phyloP scores from a whole-genome alignment of 1,140 invertebrate genomes.

The Drosophila ananassae region DNA sequence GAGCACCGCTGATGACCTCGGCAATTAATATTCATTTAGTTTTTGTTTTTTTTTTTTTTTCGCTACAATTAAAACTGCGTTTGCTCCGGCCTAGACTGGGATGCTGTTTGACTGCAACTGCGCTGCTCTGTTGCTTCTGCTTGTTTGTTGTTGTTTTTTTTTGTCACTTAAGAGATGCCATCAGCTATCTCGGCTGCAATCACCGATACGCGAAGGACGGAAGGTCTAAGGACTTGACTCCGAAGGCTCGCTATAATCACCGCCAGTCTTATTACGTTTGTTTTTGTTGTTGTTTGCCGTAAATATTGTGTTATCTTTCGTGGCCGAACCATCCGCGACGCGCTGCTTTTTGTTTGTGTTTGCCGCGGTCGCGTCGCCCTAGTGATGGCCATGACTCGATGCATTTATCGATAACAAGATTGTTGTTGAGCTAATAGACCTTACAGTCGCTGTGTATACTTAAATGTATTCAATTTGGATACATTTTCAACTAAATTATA shows the following conservation, averaged over 20 bases:
- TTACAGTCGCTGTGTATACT: not conserved
- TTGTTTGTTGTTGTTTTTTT: conserved; percentile 8
- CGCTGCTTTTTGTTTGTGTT: conserved; percentile 13
- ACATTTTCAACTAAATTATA: not conserved
- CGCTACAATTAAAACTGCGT: conserved; percentile 30
- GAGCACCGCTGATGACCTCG: conserved; percentile 53
- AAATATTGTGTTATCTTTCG: conserved; percentile 35
- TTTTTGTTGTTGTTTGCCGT: conserved; percentile 11
- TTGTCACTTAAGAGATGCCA: conserved; percentile 30
- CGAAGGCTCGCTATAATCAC: conserved; percentile 1
- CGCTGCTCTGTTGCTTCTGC: not conserved
- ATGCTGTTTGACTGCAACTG: conserved; percentile 6
- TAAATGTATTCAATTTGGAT: not conserved
- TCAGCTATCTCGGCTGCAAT: conserved; percentile 7
- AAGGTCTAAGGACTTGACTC: not conserved
- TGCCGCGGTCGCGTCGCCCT: conserved; percentile 1
- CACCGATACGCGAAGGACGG: not conserved
- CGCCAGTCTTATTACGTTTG: conserved; percentile 25
- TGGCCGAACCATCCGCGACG: conserved; percentile 12
- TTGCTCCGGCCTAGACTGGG: conserved; percentile 14
- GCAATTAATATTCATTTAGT: conserved; percentile 77
- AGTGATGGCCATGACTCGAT: not conserved
- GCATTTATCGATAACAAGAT: not conserved
- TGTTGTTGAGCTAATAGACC: not conserved
- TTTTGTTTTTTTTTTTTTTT: conserved; percentile 47